Conservation (phyloP, 2,113 vertebrate genomes). For the Equus quagga region DNA sequence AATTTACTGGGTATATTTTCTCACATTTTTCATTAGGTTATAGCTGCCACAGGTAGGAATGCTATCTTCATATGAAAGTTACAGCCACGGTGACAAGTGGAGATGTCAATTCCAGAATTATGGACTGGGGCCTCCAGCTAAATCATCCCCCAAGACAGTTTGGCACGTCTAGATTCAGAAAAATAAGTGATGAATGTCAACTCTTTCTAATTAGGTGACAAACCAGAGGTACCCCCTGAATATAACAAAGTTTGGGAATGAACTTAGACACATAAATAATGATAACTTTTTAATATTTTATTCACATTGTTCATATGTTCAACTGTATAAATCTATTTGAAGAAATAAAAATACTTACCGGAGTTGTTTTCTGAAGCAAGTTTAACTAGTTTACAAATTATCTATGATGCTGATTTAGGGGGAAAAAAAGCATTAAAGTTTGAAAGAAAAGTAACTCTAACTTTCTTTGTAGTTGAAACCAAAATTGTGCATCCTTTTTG, state of each 20-base stretch:
- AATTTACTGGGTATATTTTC: constrained; percentile 37
- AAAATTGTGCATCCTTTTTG: not conserved
- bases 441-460: not conserved
- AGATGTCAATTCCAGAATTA: constrained; percentile 57
- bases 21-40: constrained; percentile 58
- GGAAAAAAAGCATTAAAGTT: not conserved
- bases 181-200: constrained; percentile 60
- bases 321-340: constrained; percentile 26
- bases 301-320: constrained; percentile 10
- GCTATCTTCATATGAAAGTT: constrained; percentile 1
- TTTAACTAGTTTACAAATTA: constrained; percentile 50
- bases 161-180: constrained; percentile 43
- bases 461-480: constrained; percentile 7
- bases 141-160: not conserved
- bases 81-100: constrained; percentile 25
- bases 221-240: not conserved
- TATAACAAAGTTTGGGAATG: not conserved
- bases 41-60: constrained; percentile 4
- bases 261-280: constrained; percentile 41
- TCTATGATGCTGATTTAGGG: not conserved
- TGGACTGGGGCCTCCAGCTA: constrained; percentile 26
- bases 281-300: constrained; percentile 14
- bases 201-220: constrained; percentile 55
- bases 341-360: constrained; percentile 31
- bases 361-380: not conserved